Percentiles rank a stretch among this genome's conserved stretches.
These are phyloP conservation scores for Amphipoea oculea DNA, from an alignment of 2,888 invertebrate species.

Conservation along the genomic window DNA sequence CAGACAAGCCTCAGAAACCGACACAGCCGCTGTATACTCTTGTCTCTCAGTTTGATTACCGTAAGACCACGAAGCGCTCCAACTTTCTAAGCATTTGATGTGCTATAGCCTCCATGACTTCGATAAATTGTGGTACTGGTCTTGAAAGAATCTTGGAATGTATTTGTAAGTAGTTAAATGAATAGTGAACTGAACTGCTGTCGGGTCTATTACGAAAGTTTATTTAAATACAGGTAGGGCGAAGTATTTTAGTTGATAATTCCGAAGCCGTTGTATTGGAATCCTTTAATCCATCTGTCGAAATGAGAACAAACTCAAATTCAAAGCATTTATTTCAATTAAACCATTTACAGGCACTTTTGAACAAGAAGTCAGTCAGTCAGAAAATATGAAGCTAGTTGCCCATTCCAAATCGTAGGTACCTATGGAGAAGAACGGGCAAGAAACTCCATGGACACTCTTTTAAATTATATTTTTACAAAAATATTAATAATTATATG, in stretches of 20 bases:
- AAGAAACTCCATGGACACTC: too few relatives aligned
- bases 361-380: too few relatives aligned
- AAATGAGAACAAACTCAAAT: too few relatives aligned
- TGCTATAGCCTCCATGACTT: conserved; percentile 70
- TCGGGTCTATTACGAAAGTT: not conserved
- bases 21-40: conserved; percentile 52
- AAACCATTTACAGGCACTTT: too few relatives aligned
- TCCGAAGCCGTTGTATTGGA: not conserved
- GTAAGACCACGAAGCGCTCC: conserved; percentile 78
- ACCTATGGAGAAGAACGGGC: too few relatives aligned
- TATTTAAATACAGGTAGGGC: not conserved
- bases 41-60: conserved; percentile 83
- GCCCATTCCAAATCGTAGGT: too few relatives aligned
- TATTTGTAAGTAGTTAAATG: not conserved
- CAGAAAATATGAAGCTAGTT: too few relatives aligned
- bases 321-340: too few relatives aligned
- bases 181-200: not conserved
- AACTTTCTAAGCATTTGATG: conserved; percentile 82
- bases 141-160: not conserved
- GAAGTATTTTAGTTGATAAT: not conserved
- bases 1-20: conserved; percentile 27
- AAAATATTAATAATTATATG: too few relatives aligned
- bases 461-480: too few relatives aligned
- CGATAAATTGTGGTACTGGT: conserved; percentile 33
- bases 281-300: not conserved